These are phyloP conservation scores for Cheumatopsyche charites DNA, from an alignment of 1,140 invertebrate species.

Conservation along the genomic window DNA sequence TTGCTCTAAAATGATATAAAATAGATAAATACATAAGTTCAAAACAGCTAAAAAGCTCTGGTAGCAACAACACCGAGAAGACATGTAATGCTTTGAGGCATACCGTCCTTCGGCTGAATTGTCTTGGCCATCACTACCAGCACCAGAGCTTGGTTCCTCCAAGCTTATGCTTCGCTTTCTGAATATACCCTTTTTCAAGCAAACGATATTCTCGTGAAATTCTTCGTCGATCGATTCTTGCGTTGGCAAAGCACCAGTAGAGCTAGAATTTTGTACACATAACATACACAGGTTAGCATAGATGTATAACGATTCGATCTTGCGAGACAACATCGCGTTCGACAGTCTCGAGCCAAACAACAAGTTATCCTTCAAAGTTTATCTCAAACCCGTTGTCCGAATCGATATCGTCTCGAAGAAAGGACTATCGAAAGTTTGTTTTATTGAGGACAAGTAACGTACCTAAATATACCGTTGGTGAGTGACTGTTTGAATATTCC, in stretches of 20 bases:
- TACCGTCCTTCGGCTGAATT: constrained; percentile 50
- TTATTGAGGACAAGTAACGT: background rate
- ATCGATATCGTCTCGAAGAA: background rate
- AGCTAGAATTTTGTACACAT: constrained; percentile 37
- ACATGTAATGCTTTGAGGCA: constrained; percentile 26
- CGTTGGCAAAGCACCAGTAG: constrained; percentile 46
- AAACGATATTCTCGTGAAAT: constrained; percentile 80
- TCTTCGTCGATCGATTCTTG: constrained; percentile 66
- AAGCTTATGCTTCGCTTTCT: constrained; percentile 73
- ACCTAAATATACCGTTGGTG: constrained; percentile 58
- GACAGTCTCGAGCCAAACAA: too few species aligned
- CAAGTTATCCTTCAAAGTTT: background rate
- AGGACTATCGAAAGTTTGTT: background rate
- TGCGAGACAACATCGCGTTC: background rate
- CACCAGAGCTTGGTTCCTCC: constrained; percentile 60
- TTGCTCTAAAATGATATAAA: constrained; percentile 34
- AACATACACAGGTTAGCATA: background rate
- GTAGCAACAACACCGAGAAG: constrained; percentile 29
- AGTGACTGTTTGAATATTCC: constrained; percentile 62
- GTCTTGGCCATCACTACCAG: constrained; percentile 46
- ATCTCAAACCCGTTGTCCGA: background rate
- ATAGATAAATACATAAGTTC: background rate
- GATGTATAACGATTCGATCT: background rate
- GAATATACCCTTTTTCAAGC: constrained; percentile 70
- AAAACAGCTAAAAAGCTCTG: background rate